A percentile compares a stretch with the other conserved stretches of the same genome.
phyloP scores from a whole-genome alignment of 53 echinoderm and acorn worm genomes.

The Crossaster papposus region DNA sequence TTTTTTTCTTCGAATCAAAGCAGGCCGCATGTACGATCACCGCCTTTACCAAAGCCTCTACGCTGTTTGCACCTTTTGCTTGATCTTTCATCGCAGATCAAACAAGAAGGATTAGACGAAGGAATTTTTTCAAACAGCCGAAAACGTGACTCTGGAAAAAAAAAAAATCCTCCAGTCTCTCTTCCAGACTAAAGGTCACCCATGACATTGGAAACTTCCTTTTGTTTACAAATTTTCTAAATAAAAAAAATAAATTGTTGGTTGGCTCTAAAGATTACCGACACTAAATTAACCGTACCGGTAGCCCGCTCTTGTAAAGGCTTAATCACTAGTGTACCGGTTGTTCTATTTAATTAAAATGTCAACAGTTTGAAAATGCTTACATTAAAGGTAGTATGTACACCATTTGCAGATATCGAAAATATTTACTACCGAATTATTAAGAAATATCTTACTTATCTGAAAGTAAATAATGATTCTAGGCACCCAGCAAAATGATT shows the following conservation, averaged over 20 bases:
- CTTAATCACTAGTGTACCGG: no score
- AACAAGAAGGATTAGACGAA: constrained; percentile 30
- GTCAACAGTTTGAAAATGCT: no score
- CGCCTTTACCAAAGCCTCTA: constrained; percentile 2
- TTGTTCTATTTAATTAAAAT: no score
- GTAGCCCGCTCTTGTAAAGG: no score
- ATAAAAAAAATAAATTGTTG: not conserved
- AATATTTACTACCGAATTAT: no score
- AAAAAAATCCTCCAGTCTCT: not conserved
- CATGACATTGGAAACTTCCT: not conserved
- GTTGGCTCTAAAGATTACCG: not conserved
- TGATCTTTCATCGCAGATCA: constrained; percentile 31
- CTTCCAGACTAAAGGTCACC: not conserved
- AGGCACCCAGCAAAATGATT: no score
- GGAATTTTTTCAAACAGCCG: constrained; percentile 42
- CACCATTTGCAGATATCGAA: no score
- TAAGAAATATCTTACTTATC: no score
- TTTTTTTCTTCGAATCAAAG: not conserved
- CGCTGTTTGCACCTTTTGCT: constrained; percentile 13
- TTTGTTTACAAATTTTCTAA: not conserved
- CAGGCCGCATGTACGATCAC: not conserved
- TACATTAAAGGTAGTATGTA: no score
- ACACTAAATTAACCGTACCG: not conserved
- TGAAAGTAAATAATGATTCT: no score
- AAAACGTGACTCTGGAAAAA: constrained; percentile 10